A percentile compares a stretch with the other conserved stretches of the same genome.
Evolutionary conservation across 2,888 invertebrate species (phyloP).

Genomic region (Periphyllus acericola): DNA sequence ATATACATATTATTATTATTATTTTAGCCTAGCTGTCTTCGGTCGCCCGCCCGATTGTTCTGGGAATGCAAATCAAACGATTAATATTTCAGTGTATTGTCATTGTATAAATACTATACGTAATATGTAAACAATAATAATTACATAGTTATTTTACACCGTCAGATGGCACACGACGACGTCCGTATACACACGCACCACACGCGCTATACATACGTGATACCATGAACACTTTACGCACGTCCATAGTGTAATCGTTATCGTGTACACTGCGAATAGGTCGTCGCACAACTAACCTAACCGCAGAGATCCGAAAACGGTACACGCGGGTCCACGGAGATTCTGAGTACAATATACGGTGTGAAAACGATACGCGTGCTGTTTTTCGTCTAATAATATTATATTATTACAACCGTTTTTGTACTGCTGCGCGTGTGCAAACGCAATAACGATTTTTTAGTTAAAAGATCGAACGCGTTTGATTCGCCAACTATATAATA

Average conservation of each 20-base stretch:
- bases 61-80: conserved; percentile 54
- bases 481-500: background rate
- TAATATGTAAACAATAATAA: conserved; percentile 18
- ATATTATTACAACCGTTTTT: background rate
- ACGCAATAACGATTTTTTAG: background rate
- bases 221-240: background rate
- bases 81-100: conserved; percentile 21
- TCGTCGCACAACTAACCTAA: too few species aligned
- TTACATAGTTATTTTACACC: background rate
- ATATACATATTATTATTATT: background rate
- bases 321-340: too few species aligned
- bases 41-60: conserved; percentile 36
- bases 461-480: background rate
- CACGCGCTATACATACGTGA: background rate
- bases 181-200: background rate
- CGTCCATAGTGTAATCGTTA: too few species aligned
- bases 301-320: background rate
- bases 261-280: too few species aligned
- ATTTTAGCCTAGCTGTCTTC: conserved; percentile 21
- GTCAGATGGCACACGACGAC: background rate
- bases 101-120: background rate
- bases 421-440: background rate
- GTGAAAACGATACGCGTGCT: background rate
- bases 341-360: background rate
- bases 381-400: background rate